phyloP scores from a whole-genome alignment of 2,888 invertebrate genomes.

The Campopleginae sp. region DNA sequence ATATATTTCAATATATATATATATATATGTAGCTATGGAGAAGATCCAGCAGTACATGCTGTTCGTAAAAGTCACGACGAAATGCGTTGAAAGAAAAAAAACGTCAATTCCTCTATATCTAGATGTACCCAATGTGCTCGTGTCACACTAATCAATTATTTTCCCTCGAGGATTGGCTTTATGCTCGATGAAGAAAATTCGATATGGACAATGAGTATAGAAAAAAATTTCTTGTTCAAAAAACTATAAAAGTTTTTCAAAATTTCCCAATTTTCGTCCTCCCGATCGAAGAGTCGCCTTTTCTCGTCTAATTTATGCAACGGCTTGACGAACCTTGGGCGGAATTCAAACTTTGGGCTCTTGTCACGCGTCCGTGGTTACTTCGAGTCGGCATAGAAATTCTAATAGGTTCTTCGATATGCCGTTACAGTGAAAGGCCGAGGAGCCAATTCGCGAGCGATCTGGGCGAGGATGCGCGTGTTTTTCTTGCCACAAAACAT shows the following conservation, averaged over 20 bases:
- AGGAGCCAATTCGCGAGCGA: neutral
- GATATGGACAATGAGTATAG: neutral
- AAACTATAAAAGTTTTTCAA: neutral
- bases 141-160: neutral
- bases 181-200: neutral
- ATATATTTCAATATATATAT: neutral
- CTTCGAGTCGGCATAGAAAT: constrained; percentile 11
- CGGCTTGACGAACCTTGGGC: neutral
- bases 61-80: constrained; percentile 50
- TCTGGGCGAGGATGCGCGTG: constrained; percentile 35
- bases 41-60: constrained; percentile 17
- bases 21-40: neutral
- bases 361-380: neutral
- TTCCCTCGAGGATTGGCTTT: neutral
- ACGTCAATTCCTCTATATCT: neutral
- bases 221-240: neutral
- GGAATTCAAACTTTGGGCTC: constrained; percentile 13
- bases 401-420: neutral
- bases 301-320: neutral
- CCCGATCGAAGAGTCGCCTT: neutral
- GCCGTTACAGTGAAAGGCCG: constrained; percentile 10
- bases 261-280: neutral
- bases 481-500: constrained; percentile 46
- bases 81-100: neutral
- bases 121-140: neutral